Percentiles rank a stretch among this genome's conserved stretches.
Conservation (phyloP, 1,140 invertebrate genomes). For the Araneus ventricosus region DNA sequence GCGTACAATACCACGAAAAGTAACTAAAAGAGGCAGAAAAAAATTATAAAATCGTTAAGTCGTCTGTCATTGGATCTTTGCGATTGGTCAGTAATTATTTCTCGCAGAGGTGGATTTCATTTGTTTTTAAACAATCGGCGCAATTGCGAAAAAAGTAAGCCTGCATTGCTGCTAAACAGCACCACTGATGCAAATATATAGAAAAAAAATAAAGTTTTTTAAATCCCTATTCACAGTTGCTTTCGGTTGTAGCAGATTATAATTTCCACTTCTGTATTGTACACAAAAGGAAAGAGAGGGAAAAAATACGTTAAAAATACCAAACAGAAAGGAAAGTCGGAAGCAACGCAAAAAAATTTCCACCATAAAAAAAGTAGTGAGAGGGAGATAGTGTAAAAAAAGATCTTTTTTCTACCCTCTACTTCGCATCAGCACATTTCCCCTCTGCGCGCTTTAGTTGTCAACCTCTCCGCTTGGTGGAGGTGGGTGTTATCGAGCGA, state of each 20-base stretch:
- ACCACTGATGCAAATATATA: background rate
- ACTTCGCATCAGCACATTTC: background rate
- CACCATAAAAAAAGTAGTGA: background rate
- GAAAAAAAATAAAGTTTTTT: constrained; percentile 6
- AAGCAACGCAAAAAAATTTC: background rate
- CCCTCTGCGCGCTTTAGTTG: constrained; percentile 35
- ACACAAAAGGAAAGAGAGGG: background rate
- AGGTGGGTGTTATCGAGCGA: background rate
- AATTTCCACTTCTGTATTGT: constrained; percentile 22
- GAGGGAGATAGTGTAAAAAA: constrained; percentile 16
- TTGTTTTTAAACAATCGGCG: constrained; percentile 41
- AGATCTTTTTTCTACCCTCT: background rate
- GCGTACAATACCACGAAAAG: background rate
- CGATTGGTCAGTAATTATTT: constrained; percentile 66
- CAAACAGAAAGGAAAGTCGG: constrained; percentile 17
- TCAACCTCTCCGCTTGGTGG: constrained; percentile 49
- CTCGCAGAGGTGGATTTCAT: constrained; percentile 28
- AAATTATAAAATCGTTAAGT: background rate
- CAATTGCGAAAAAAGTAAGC: background rate
- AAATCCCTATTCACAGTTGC: constrained; percentile 41
- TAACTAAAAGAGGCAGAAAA: background rate
- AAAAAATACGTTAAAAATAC: constrained; percentile 27
- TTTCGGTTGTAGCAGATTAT: constrained; percentile 54
- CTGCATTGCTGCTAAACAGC: background rate
- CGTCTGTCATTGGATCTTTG: background rate